Conservation (phyloP, 2,113 vertebrate genomes). For the Montifringilla adamsi region DNA sequence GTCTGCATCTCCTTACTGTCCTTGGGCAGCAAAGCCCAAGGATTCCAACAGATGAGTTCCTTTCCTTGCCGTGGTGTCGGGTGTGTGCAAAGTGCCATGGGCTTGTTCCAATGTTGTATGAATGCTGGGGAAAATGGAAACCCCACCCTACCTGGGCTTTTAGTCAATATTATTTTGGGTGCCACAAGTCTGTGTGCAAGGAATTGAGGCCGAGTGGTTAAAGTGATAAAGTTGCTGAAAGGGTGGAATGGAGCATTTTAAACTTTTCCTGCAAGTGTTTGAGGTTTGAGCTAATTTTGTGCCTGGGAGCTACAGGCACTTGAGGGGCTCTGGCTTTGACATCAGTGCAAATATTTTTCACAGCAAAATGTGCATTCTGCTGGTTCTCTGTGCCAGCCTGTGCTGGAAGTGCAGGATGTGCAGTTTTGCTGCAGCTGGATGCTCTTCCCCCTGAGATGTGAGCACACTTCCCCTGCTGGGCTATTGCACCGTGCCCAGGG, state of each 20-base stretch:
- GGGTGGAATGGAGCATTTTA: neutral
- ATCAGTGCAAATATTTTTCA: neutral
- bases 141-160: neutral
- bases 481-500: neutral
- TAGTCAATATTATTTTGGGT: neutral
- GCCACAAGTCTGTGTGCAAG: neutral
- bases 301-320: neutral
- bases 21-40: neutral
- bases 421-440: neutral
- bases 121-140: neutral
- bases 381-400: neutral
- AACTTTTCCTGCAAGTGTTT: neutral
- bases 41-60: neutral
- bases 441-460: neutral
- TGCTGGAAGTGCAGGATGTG: neutral
- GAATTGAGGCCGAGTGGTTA: neutral
- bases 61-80: neutral
- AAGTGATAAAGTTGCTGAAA: neutral
- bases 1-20: neutral
- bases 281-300: neutral
- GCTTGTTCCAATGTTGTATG: fast-evolving
- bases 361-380: neutral
- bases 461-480: neutral
- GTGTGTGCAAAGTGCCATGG: neutral
- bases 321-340: neutral